phyloP scores from a whole-genome alignment of 2,888 invertebrate species.

The Oscheius sp. region DNA sequence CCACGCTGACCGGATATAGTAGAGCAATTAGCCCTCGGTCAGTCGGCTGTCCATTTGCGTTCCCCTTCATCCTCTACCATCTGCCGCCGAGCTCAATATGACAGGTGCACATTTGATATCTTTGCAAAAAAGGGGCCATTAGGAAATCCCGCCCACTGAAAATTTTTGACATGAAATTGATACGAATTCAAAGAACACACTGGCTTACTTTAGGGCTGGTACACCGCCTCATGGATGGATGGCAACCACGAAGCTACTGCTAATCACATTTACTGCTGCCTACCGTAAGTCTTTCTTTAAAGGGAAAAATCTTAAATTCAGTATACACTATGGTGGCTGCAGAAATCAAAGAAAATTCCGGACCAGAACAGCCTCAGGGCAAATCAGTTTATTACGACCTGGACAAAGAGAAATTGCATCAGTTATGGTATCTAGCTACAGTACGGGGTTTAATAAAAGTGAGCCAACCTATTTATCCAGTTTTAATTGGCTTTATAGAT shows the following conservation, averaged over 20 bases:
- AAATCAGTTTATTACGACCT: conserved; percentile 46
- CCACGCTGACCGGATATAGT: conserved; percentile 27
- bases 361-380: background rate
- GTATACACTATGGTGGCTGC: conserved; percentile 14
- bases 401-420: conserved; percentile 54
- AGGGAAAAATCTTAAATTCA: background rate
- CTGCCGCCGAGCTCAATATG: conserved; percentile 31
- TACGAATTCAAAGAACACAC: too few species aligned
- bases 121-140: conserved; percentile 5
- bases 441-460: conserved; percentile 60
- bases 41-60: conserved; percentile 27
- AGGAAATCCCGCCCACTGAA: conserved; percentile 18
- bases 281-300: background rate
- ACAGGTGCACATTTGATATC: conserved; percentile 30
- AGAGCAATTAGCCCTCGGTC: conserved; percentile 26
- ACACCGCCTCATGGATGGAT: conserved; percentile 31
- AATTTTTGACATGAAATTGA: background rate
- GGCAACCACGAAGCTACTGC: conserved; percentile 25
- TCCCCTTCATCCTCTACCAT: conserved; percentile 20
- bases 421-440: conserved; percentile 60
- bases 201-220: conserved; percentile 16
- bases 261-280: conserved; percentile 8
- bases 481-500: background rate
- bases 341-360: conserved; percentile 6
- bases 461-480: background rate